Evolutionary conservation across 2,888 invertebrate species (phyloP).

Genomic region (Dryocosmus kuriphilus): DNA sequence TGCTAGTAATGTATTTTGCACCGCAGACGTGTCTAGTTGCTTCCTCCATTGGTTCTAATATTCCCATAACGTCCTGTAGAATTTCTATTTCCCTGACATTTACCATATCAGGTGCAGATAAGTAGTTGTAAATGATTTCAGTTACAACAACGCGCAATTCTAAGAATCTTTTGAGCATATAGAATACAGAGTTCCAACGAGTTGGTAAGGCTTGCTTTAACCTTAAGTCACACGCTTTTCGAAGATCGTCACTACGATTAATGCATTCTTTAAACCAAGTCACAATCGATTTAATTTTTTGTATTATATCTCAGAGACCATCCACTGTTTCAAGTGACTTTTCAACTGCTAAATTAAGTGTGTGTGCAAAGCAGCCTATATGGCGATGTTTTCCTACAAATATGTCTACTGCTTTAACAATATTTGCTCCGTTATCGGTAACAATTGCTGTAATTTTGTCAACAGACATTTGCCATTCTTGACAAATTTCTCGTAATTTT

Average conservation of each 20-base stretch:
- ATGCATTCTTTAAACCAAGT: neutral
- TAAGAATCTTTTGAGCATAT: neutral
- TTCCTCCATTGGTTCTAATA: neutral
- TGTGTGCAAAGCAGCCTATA: neutral
- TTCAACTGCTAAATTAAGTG: neutral
- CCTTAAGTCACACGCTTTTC: neutral
- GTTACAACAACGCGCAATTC: neutral
- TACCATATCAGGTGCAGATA: neutral
- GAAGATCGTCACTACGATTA: neutral
- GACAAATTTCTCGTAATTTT: neutral
- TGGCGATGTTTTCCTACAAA: neutral
- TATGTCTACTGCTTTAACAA: too few relatives aligned
- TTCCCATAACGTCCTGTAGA: neutral
- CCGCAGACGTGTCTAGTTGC: conserved; percentile 5
- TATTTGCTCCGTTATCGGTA: neutral
- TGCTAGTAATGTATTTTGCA: neutral
- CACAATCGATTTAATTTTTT: neutral
- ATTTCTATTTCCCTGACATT: neutral
- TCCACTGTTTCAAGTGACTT: neutral
- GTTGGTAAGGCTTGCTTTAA: neutral
- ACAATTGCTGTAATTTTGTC: neutral
- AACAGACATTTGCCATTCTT: neutral
- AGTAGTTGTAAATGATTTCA: neutral
- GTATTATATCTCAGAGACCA: neutral
- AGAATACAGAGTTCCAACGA: neutral